Base-by-base conservation (phyloP, 35 echinoderm and acorn worm genomes). In the Lytechinus pictus region DNA sequence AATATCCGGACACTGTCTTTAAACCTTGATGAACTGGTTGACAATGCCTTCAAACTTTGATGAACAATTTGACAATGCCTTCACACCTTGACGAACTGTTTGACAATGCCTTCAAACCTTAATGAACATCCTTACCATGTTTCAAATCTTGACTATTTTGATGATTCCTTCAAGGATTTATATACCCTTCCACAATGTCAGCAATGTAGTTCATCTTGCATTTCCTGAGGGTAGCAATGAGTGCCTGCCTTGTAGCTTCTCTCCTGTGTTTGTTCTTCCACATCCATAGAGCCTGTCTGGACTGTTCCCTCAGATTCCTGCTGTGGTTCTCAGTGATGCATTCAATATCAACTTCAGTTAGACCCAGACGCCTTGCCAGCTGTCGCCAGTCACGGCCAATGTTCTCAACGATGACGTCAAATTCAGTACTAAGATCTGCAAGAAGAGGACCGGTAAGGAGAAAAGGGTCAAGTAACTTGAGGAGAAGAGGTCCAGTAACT, bases 351-450 rank as follows among this genome's bases (percentile, higher is more conserved):
- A 94, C 55, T 61, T 97, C 97, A 5, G 54, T 95, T 4, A 97
- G n/a, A 9, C 71, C 54, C 11, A 97, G 94, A 89, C 61, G 95
- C 6, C 97, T 87, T 24, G 97, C 97, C 3, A 96, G 91, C 86
- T 94, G 91, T 11, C 97, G 95, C 97, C 97, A 97, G 91, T 97
- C 96, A 21, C 96, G 60, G n/a, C 97, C 97, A 54, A 97, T 92
- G 90, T 97, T 86, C n/a, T 96, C 94, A 1, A 95, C 95, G 9
- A 97, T 58, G 55, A 96, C 53, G 3, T 97, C 97, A 94, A 97
- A 97, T 14, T 89, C 97, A 29, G 95, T 94, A 9, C 53, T 92
- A 61, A 97, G 72, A 94, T 97, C 97, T 97, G 87, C 33, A 95
- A 7, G 19, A 0, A n/a, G 66, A 10, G 52, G 54, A 89, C 55